Evolutionary conservation across 2,888 invertebrate genomes (phyloP), one percentile per base, ranked within the genome.

Genomic region (Plagiodera versicolora): DNA sequence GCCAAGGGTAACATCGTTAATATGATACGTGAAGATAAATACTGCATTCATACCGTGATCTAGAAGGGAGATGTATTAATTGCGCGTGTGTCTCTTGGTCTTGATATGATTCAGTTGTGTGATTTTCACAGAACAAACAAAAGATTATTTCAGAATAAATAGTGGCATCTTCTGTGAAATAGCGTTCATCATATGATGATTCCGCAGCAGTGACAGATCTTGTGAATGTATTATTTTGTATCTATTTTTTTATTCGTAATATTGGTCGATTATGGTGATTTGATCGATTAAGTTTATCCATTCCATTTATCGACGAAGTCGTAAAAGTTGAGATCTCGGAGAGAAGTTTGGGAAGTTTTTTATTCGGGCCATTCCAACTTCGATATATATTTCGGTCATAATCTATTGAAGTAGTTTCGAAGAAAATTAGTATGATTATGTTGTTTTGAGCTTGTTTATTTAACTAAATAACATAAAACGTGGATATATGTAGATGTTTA

Each of bases 201-300:
- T n/a, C n/a, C n/a, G n/a, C n/a, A n/a, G 24, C 3, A 5, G 24
- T 3, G 6, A 24, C 6, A 24, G n/a, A 39, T 39, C 39, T 39
- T 39, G 39, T 39, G 53, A 24, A 24, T 53, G 8, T 28, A 44
- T 53, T 44, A 14, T 28, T 53, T 53, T 53, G 44, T 53, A 53
- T 53, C 35, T 10, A 19, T 44, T 53, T 28, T 20, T 17, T 4
- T 20, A 8, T 44, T 24, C 20, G 35, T 19, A 45, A 24, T 44
- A 52, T 52, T 17, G 17, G 28, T 4, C 53, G 53, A 53, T 53
- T 53, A 44, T 44, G 24, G 45, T 44, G 44, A 44, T 53, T 53
- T 53, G 53, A 53, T 53, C 44, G 53, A 53, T 53, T 53, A 53
- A 53, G 44, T 53, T 53, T 20, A 44, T 14, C 44, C 53, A 53